A percentile compares a stretch with the other conserved stretches of the same genome.
Evolutionary conservation across 1,140 invertebrate genomes (phyloP).

Genomic region (Whitmania pigra): DNA sequence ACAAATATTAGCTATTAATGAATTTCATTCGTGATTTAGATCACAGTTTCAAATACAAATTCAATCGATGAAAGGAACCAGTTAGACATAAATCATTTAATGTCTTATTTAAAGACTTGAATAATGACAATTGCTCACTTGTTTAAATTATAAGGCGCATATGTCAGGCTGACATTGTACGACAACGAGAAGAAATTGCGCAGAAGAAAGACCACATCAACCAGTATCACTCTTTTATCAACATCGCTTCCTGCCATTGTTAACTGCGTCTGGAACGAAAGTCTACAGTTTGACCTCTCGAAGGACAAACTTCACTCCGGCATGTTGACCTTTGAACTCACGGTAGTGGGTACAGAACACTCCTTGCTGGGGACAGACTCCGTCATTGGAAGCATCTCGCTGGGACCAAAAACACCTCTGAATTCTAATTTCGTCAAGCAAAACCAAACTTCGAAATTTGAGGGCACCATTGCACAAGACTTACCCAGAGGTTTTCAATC

Average conservation of each 20-base stretch:
- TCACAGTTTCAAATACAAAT: neutral
- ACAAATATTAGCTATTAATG: neutral
- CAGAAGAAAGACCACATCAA: neutral
- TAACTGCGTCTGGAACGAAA: constrained; percentile 79
- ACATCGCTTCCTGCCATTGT: constrained; percentile 35
- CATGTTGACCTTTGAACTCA: neutral
- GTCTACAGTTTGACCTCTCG: constrained; percentile 60
- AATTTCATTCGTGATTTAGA: neutral
- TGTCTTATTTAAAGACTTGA: no score
- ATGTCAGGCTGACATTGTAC: neutral
- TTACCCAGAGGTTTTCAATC: no score
- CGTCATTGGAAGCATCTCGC: neutral
- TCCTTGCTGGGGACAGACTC: neutral
- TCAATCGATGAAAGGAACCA: neutral
- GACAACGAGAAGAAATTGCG: constrained; percentile 6
- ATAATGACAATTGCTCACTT: no score
- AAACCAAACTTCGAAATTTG: no score
- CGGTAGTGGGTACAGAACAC: neutral
- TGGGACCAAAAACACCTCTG: neutral
- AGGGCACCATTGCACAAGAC: no score
- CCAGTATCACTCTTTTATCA: neutral
- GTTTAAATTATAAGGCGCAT: neutral
- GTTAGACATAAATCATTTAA: no score
- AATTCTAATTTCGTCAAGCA: no score
- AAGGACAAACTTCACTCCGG: constrained; percentile 26